Conservation (phyloP, 2,888 invertebrate species). For the Cyclophora punctaria region DNA sequence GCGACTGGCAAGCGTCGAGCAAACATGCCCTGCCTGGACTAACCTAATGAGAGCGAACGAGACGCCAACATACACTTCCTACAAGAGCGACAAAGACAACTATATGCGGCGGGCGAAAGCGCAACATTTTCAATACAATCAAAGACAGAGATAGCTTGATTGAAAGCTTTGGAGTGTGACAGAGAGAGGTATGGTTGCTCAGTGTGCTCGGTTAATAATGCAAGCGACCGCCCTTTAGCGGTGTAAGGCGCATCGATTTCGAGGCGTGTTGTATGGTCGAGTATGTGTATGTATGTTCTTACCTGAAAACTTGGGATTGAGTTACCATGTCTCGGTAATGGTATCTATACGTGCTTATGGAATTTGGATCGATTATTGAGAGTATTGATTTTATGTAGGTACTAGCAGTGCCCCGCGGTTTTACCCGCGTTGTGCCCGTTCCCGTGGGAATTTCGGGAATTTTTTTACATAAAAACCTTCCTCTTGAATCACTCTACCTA, state of each 20-base stretch:
- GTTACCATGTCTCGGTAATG: too few relatives aligned
- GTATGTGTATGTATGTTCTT: not conserved
- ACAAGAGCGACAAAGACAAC: constrained; percentile 36
- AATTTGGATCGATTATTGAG: too few relatives aligned
- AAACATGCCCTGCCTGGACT: constrained; percentile 60
- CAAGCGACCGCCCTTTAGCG: constrained; percentile 64
- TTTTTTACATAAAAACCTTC: too few relatives aligned
- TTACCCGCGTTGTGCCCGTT: too few relatives aligned
- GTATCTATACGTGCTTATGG: too few relatives aligned
- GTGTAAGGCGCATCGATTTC: constrained; percentile 31
- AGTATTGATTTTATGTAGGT: too few relatives aligned
- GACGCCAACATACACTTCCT: constrained; percentile 29
- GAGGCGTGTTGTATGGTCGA: constrained; percentile 18
- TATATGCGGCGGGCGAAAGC: constrained; percentile 66
- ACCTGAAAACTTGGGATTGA: too few relatives aligned
- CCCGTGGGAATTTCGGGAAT: too few relatives aligned
- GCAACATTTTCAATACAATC: constrained; percentile 53
- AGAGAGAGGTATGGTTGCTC: constrained; percentile 46
- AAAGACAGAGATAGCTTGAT: constrained; percentile 30
- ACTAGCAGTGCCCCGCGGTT: too few relatives aligned
- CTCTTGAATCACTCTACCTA: too few relatives aligned
- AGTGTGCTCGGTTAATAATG: constrained; percentile 68
- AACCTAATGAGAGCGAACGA: constrained; percentile 70
- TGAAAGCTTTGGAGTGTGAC: constrained; percentile 14
- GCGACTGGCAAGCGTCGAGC: constrained; percentile 66